phyloP scores from a whole-genome alignment of 2,888 invertebrate species.

The Elegia similella region DNA sequence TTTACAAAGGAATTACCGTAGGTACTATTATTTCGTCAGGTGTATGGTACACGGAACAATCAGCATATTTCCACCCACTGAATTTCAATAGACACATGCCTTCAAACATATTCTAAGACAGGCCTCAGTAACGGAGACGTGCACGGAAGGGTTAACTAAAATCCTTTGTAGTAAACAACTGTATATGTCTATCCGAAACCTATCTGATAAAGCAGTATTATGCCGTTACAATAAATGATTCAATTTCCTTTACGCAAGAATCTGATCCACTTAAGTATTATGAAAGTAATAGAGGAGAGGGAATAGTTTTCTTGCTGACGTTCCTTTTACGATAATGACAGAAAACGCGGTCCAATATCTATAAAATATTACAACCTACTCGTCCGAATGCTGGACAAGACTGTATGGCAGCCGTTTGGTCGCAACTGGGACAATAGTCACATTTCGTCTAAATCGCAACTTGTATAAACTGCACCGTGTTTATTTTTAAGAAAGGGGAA shows the following conservation, averaged over 20 bases:
- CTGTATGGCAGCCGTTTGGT: slow-evolving; percentile 24
- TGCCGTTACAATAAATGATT: slow-evolving; percentile 78
- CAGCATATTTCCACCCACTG: slow-evolving; percentile 16
- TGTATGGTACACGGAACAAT: slow-evolving; percentile 6
- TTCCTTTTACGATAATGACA: slow-evolving; percentile 80
- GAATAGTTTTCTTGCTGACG: slow-evolving; percentile 81
- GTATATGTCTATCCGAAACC: slow-evolving; percentile 65
- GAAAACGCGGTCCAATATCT: slow-evolving; percentile 78
- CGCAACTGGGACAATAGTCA: neutral
- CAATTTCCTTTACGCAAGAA: slow-evolving; percentile 78
- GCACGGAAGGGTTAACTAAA: slow-evolving; percentile 43
- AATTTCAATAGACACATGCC: slow-evolving; percentile 24
- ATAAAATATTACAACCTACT: slow-evolving; percentile 69
- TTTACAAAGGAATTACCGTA: neutral
- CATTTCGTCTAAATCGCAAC: too few relatives aligned
- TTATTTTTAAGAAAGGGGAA: too few relatives aligned
- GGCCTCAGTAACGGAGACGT: slow-evolving; percentile 15
- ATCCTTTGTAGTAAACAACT: slow-evolving; percentile 57
- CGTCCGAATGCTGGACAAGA: slow-evolving; percentile 38
- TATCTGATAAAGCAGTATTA: slow-evolving; percentile 75
- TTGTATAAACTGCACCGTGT: too few relatives aligned
- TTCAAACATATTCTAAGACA: slow-evolving; percentile 11
- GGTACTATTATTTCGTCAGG: slow-evolving; percentile 1
- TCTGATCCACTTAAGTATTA: slow-evolving; percentile 80
- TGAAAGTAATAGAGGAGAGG: slow-evolving; percentile 75